Conservation (phyloP, 2,113 vertebrate species). For the Carassius carassius region DNA sequence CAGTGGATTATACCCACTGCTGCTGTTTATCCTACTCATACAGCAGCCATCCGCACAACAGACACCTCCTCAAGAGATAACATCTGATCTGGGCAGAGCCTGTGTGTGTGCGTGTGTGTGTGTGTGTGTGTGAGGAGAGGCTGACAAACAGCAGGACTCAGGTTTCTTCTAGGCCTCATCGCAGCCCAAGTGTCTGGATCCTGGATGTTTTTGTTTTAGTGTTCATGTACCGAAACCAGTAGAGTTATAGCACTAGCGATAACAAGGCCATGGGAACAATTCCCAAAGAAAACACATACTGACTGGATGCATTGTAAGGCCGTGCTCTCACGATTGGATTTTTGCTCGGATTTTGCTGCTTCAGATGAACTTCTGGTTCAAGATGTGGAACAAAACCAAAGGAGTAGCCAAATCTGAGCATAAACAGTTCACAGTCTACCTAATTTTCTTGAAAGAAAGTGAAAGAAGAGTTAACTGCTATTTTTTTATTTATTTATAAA, state of each 20-base stretch:
- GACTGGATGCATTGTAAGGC: background rate
- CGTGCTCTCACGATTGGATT: background rate
- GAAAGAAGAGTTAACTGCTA: too few relatives aligned
- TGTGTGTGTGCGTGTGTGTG: conserved; percentile 3
- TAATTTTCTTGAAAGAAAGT: too few relatives aligned
- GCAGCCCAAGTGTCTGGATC: conserved; percentile 14
- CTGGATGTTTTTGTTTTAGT: conserved; percentile 19
- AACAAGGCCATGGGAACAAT: background rate
- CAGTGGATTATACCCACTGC: conserved; percentile 72
- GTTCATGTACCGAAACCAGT: background rate
- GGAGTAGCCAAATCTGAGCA: background rate
- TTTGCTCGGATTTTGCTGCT: background rate
- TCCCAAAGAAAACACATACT: background rate
- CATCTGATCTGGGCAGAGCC: conserved; percentile 67
- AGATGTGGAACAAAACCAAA: background rate
- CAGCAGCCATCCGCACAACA: conserved; percentile 63
- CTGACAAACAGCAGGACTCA: conserved; percentile 71
- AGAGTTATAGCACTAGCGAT: background rate
- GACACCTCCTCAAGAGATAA: conserved; percentile 72
- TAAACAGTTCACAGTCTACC: too few relatives aligned
- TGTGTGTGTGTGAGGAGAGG: conserved; percentile 27
- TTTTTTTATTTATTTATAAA: too few relatives aligned
- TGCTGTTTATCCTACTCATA: conserved; percentile 74
- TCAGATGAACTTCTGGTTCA: background rate
- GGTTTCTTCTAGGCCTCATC: conserved; percentile 56